Conservation (phyloP, 2,113 vertebrate genomes). For the Colistium nudipinnis region DNA sequence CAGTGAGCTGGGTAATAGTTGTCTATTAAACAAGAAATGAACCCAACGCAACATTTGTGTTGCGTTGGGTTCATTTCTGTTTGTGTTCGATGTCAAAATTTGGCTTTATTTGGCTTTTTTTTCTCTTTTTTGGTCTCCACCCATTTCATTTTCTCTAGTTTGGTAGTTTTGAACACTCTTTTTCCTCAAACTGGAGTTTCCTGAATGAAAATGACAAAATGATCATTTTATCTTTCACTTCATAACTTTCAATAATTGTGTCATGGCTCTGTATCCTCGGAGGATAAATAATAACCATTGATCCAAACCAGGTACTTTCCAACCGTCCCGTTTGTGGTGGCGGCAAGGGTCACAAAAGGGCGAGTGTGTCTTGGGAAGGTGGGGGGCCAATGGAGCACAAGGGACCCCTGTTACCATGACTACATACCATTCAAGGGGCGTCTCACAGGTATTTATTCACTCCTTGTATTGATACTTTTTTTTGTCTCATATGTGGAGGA, state of each 20-base stretch:
- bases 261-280: too few species aligned
- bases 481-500: conserved; percentile 21
- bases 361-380: conserved; percentile 24
- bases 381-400: conserved; percentile 37
- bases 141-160: too few species aligned
- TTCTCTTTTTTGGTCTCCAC: neutral
- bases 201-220: too few species aligned
- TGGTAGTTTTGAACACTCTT: too few species aligned
- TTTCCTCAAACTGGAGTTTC: too few species aligned
- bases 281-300: neutral
- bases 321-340: conserved; percentile 7
- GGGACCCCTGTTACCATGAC: conserved; percentile 45
- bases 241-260: too few species aligned
- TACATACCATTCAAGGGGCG: conserved; percentile 49
- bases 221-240: too few species aligned
- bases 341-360: conserved; percentile 22
- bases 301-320: conserved; percentile 32
- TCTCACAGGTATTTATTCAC: conserved; percentile 28
- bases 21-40: neutral
- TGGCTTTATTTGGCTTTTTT: neutral
- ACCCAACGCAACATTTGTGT: neutral
- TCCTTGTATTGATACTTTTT: conserved; percentile 43
- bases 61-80: too few species aligned
- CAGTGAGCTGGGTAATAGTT: neutral
- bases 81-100: too few species aligned